These are phyloP conservation scores for Hoplostethus mediterraneus DNA, from an alignment of 2,797 vertebrate species.

Conservation along the genomic window DNA sequence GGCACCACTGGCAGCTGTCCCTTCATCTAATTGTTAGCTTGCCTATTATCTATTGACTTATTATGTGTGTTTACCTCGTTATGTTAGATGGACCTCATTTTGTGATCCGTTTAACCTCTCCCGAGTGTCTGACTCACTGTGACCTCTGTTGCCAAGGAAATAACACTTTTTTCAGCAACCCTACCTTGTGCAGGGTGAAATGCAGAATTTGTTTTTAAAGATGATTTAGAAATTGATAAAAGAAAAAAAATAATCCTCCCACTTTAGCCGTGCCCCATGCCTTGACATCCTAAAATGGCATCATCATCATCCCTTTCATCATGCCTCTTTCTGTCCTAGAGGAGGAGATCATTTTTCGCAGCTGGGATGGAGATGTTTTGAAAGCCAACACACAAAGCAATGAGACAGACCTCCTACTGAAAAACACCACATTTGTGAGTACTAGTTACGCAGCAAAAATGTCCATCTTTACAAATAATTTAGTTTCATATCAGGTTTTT, in stretches of 20 bases:
- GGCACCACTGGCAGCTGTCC: background rate
- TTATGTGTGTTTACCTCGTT: background rate
- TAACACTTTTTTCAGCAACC: background rate
- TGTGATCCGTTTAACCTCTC: background rate
- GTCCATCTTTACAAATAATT: too few relatives aligned
- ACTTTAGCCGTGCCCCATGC: too few relatives aligned
- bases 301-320: background rate
- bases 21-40: background rate
- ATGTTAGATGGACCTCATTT: background rate
- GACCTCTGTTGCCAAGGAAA: background rate
- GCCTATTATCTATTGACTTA: background rate
- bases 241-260: background rate
- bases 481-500: too few relatives aligned
- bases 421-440: constrained; percentile 84
- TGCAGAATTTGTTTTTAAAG: background rate
- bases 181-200: background rate
- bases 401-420: constrained; percentile 77
- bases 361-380: constrained; percentile 78
- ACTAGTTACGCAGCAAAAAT: background rate
- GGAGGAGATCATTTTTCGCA: constrained; percentile 74
- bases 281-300: too few relatives aligned
- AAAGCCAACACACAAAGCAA: constrained; percentile 68
- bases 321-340: constrained; percentile 53
- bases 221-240: background rate
- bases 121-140: background rate